A percentile compares a stretch with the other conserved stretches of the same genome.
Conservation (phyloP, 2,113 vertebrate species). For the Prionailurus viverrinus region DNA sequence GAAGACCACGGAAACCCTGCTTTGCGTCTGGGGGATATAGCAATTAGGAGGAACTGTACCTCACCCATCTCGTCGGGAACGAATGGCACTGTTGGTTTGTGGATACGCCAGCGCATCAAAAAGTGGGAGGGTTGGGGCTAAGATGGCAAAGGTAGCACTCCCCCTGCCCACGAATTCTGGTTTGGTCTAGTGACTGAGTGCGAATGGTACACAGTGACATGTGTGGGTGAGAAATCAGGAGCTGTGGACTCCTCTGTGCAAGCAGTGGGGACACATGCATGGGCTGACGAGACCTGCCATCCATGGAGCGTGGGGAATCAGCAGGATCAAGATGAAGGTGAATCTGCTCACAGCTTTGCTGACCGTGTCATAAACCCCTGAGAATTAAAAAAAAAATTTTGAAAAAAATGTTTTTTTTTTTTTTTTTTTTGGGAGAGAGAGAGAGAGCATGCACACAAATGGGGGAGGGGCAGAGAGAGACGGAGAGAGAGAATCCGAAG, state of each 20-base stretch:
- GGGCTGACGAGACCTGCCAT: background rate
- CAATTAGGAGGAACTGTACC: background rate
- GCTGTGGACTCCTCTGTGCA: too few relatives aligned
- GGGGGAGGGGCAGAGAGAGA: too few relatives aligned
- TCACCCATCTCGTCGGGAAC: background rate
- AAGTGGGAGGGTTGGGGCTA: fast-evolving
- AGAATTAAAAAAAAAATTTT: background rate
- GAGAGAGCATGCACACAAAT: too few relatives aligned
- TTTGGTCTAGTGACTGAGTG: fast-evolving
- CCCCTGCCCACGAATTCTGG: fast-evolving
- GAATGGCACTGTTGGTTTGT: background rate
- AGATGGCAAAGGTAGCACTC: background rate
- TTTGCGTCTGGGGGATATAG: background rate
- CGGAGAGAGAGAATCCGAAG: too few relatives aligned
- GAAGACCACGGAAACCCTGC: too few relatives aligned
- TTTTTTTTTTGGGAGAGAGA: too few relatives aligned
- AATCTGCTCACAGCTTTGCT: too few relatives aligned
- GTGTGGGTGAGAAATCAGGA: background rate
- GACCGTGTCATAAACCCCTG: background rate
- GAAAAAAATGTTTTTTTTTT: too few relatives aligned
- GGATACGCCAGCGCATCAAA: background rate
- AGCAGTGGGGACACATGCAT: too few relatives aligned
- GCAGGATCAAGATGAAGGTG: background rate
- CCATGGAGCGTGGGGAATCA: too few relatives aligned
- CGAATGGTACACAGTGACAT: background rate